Evolutionary conservation across 2,888 invertebrate genomes (phyloP).

Genomic region (Cataglyphis albicans): DNA sequence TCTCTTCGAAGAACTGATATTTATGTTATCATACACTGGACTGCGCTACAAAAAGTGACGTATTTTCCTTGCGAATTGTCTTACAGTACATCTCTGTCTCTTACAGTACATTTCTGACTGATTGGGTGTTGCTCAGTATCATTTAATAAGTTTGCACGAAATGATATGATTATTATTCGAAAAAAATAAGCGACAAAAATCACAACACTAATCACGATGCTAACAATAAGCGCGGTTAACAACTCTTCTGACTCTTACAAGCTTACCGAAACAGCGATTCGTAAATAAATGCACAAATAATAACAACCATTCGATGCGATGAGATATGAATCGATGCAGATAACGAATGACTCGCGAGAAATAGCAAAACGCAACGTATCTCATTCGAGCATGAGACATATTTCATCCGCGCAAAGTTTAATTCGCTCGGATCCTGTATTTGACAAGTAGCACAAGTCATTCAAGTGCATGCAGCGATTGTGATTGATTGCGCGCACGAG

Average conservation of each 20-base stretch:
- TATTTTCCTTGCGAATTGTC: constrained; percentile 5
- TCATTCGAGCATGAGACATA: constrained; percentile 38
- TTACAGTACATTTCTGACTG: not conserved
- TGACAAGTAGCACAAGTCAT: constrained; percentile 58
- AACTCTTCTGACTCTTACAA: not conserved
- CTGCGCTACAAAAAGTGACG: constrained; percentile 61
- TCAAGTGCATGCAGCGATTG: constrained; percentile 48
- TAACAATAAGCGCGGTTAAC: not conserved
- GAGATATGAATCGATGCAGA: constrained; percentile 27
- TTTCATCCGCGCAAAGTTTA: constrained; percentile 58
- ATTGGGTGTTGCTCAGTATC: not conserved
- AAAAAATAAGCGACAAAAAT: not conserved
- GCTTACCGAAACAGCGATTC: not conserved
- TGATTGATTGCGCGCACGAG: constrained; percentile 51
- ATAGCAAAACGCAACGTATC: constrained; percentile 20
- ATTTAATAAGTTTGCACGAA: not conserved
- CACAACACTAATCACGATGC: not conserved
- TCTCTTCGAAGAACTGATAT: constrained; percentile 68
- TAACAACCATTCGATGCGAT: constrained; percentile 9
- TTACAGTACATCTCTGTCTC: not conserved
- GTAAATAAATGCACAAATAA: constrained; percentile 13
- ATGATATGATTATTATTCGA: not conserved
- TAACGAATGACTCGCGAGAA: constrained; percentile 47
- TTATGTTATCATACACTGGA: constrained; percentile 71
- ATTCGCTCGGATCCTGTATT: constrained; percentile 61